Conservation (phyloP, 2,113 vertebrate species). For the Sapajus apella region DNA sequence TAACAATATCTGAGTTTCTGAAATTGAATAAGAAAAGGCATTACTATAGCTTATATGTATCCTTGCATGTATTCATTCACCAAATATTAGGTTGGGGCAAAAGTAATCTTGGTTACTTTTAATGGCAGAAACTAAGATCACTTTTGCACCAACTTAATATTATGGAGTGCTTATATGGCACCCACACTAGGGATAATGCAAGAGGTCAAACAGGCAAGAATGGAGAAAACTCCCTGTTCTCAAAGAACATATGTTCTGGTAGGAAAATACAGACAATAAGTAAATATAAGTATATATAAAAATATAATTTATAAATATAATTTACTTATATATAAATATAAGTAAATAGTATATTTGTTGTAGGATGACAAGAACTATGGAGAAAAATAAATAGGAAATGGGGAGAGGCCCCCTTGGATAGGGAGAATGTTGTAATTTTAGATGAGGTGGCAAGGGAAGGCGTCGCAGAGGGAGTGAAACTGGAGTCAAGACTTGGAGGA, state of each 20-base stretch:
- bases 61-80: not conserved
- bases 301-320: not conserved
- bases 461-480: not conserved
- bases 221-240: not conserved
- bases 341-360: not conserved
- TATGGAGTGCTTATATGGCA: too few species aligned
- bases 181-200: not conserved
- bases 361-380: not conserved
- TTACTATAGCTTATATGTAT: not conserved
- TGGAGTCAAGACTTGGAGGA: not conserved
- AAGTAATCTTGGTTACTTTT: too few species aligned
- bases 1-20: not conserved
- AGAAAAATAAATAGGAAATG: not conserved
- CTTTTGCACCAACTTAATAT: too few species aligned
- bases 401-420: not conserved
- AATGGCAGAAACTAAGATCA: too few species aligned
- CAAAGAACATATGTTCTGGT: not conserved
- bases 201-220: not conserved
- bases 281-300: not conserved
- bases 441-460: not conserved
- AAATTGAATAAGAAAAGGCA: not conserved
- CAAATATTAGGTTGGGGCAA: not conserved
- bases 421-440: not conserved
- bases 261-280: not conserved
- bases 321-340: too few species aligned